Evolutionary conservation across 30 jellyfish, hydroid and myxozoan species (phyloP).

Genomic region (Clytia hemisphaerica): DNA sequence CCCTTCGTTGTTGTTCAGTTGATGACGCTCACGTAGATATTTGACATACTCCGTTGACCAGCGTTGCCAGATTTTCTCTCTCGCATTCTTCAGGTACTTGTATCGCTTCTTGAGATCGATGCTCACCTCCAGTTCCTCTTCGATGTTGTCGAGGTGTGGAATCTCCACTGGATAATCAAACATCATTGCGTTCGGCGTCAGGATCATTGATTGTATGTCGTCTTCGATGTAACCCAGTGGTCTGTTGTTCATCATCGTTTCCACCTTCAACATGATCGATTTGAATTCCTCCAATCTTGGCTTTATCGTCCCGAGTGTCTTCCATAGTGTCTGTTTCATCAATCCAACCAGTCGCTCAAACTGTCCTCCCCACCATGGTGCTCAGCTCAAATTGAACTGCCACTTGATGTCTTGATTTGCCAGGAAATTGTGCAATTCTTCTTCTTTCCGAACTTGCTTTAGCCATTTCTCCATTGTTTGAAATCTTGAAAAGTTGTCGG

Average conservation of each 20-base stretch:
- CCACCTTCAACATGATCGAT: conserved; percentile 43
- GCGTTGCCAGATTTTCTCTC: conserved; percentile 46
- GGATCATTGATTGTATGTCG: conserved; percentile 37
- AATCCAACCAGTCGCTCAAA: conserved; percentile 49
- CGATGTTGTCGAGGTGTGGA: conserved; percentile 17
- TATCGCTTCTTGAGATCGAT: conserved; percentile 43
- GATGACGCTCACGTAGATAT: conserved; percentile 50
- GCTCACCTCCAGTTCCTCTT: conserved; percentile 29
- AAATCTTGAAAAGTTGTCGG: conserved; percentile 52
- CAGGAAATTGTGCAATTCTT: conserved; percentile 33
- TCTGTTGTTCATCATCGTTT: conserved; percentile 45
- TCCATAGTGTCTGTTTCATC: conserved; percentile 54
- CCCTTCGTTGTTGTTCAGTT: conserved; percentile 12
- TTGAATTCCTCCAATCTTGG: conserved; percentile 31
- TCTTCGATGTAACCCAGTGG: conserved; percentile 59
- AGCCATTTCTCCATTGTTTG: conserved; percentile 44
- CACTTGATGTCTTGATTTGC: conserved; percentile 44
- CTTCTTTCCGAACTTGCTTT: conserved; percentile 36
- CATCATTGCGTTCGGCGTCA: conserved; percentile 44
- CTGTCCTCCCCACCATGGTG: conserved; percentile 78
- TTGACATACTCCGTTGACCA: conserved; percentile 46
- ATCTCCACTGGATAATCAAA: conserved; percentile 22
- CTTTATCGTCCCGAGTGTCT: conserved; percentile 36
- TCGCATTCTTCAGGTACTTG: conserved; percentile 39
- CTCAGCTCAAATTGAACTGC: conserved; percentile 66